phyloP scores from a whole-genome alignment of 2,888 invertebrate species.

The Apamea anceps region DNA sequence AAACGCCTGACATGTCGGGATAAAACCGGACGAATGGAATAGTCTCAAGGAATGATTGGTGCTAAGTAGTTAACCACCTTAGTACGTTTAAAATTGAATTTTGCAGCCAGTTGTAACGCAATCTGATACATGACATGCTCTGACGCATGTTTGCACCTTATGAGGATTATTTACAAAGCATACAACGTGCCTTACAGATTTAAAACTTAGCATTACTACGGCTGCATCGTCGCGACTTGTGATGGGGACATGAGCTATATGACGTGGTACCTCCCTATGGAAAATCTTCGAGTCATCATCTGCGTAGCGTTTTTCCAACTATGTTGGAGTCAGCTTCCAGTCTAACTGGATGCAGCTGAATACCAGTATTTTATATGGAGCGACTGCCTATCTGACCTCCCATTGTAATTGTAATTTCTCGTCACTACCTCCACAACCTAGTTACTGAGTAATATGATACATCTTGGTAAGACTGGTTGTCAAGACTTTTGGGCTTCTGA shows the following conservation, averaged over 20 bases:
- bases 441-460: too few species aligned
- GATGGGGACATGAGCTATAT: not conserved
- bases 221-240: conserved; percentile 3
- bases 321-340: too few species aligned
- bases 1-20: not conserved
- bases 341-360: too few species aligned
- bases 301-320: too few species aligned
- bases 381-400: too few species aligned
- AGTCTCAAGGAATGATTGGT: not conserved
- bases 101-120: not conserved
- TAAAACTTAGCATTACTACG: conserved; percentile 31
- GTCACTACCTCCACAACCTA: too few species aligned
- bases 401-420: too few species aligned
- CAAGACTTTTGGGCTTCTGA: too few species aligned
- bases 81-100: not conserved
- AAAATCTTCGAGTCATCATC: not conserved
- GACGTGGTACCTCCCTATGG: not conserved
- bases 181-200: conserved; percentile 30
- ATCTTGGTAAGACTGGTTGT: too few species aligned
- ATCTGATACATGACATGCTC: conserved; percentile 21
- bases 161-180: conserved; percentile 24
- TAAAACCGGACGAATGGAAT: not conserved
- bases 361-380: too few species aligned
- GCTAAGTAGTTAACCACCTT: not conserved
- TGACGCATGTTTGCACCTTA: conserved; percentile 22